These are phyloP conservation scores for Pelecanus crispus DNA, from an alignment of 2,113 vertebrate genomes.

Conservation along the genomic window DNA sequence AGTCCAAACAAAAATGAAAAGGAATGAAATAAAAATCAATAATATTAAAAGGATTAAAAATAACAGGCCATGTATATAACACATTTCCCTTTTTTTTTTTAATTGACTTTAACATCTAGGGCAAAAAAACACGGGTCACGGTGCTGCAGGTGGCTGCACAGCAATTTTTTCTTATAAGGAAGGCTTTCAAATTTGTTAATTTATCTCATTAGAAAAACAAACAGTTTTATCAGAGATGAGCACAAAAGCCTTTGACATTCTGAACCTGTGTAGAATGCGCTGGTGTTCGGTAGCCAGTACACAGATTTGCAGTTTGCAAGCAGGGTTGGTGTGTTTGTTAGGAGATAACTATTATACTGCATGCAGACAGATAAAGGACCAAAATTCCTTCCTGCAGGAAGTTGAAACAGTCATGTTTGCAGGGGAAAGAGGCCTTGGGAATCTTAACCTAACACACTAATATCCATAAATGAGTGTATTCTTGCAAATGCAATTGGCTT, in stretches of 20 bases:
- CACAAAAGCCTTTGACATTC: not conserved
- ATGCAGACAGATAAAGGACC: not conserved
- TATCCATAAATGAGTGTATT: accelerated
- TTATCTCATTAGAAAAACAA: not conserved
- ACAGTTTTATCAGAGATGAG: not conserved
- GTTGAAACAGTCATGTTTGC: accelerated
- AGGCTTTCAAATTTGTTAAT: not conserved
- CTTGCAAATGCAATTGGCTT: not conserved
- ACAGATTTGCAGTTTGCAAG: not conserved
- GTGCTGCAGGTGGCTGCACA: not conserved
- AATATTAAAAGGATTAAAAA: not conserved
- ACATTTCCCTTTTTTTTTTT: not conserved
- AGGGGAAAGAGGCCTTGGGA: not conserved
- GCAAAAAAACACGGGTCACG: not conserved
- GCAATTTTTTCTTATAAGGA: not conserved
- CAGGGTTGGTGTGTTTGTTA: accelerated
- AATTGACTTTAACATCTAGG: not conserved
- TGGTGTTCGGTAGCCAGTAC: not conserved
- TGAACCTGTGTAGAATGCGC: accelerated
- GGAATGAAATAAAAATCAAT: not conserved
- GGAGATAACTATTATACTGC: not conserved
- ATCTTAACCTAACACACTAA: not conserved
- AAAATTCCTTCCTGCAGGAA: not conserved
- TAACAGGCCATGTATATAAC: not conserved
- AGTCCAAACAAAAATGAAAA: not conserved